Evolutionary conservation across 1,140 invertebrate species (phyloP).

Genomic region (Cheumatopsyche charites): DNA sequence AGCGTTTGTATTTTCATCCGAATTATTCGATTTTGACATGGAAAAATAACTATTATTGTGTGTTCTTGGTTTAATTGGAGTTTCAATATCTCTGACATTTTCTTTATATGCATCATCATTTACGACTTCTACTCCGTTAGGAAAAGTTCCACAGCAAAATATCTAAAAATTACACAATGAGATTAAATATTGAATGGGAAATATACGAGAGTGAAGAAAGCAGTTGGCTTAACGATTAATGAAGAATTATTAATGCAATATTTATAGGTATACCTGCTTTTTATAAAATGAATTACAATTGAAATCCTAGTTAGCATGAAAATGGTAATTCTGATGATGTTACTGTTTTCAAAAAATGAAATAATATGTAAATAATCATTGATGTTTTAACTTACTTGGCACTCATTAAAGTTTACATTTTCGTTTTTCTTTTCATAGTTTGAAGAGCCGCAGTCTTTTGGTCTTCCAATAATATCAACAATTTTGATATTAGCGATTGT

Average conservation of each 20-base stretch:
- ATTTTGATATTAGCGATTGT: conserved; percentile 27
- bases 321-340: not conserved
- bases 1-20: conserved; percentile 31
- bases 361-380: too few species aligned
- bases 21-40: not conserved
- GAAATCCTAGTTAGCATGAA: not conserved
- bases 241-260: too few species aligned
- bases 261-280: not conserved
- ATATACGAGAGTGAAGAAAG: too few species aligned
- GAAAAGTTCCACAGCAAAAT: conserved; percentile 33
- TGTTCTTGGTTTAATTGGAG: conserved; percentile 4
- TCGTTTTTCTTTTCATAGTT: conserved; percentile 23
- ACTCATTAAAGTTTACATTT: conserved; percentile 21
- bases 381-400: conserved; percentile 38
- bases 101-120: conserved; percentile 28
- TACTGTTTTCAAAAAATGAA: too few species aligned
- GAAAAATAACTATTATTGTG: conserved; percentile 34
- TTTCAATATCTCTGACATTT: conserved; percentile 27
- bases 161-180: conserved; percentile 36
- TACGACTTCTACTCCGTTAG: conserved; percentile 26
- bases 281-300: not conserved
- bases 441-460: conserved; percentile 18
- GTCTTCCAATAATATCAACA: conserved; percentile 39
- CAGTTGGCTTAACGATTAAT: too few species aligned
- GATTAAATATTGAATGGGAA: conserved; percentile 3